These are phyloP conservation scores for Drosophila biarmipes DNA, from an alignment of 1,140 invertebrate species.

Conservation along the genomic window DNA sequence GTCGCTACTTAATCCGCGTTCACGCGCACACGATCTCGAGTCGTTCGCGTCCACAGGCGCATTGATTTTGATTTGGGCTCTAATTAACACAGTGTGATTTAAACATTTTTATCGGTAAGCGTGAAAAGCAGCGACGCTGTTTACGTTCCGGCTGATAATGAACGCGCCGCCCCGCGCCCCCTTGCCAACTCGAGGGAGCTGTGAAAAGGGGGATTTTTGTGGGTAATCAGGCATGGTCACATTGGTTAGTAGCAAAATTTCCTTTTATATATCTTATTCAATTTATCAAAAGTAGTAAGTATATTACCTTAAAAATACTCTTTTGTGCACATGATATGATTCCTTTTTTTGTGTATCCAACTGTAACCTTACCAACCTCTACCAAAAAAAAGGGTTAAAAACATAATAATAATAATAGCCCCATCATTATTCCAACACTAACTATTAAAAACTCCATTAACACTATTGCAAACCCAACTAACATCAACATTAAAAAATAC, in stretches of 20 bases:
- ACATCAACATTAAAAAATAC: no score
- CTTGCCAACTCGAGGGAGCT: background rate
- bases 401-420: no score
- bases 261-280: no score
- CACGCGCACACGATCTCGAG: slow-evolving; percentile 69
- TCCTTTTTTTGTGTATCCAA: no score
- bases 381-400: no score
- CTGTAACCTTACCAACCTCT: no score
- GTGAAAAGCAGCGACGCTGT: slow-evolving; percentile 77
- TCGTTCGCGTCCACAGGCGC: slow-evolving; percentile 70
- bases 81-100: slow-evolving; percentile 81
- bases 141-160: slow-evolving; percentile 71
- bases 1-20: slow-evolving; percentile 45
- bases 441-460: no score
- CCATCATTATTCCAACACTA: no score
- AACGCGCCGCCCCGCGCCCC: slow-evolving; percentile 17
- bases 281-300: no score
- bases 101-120: slow-evolving; percentile 81
- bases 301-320: no score
- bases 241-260: slow-evolving; percentile 1
- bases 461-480: no score
- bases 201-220: background rate
- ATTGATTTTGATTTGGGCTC: slow-evolving; percentile 80
- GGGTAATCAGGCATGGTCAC: background rate
- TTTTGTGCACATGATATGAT: no score